phyloP scores from a whole-genome alignment of 2,888 invertebrate species.

The Apoda limacodes region DNA sequence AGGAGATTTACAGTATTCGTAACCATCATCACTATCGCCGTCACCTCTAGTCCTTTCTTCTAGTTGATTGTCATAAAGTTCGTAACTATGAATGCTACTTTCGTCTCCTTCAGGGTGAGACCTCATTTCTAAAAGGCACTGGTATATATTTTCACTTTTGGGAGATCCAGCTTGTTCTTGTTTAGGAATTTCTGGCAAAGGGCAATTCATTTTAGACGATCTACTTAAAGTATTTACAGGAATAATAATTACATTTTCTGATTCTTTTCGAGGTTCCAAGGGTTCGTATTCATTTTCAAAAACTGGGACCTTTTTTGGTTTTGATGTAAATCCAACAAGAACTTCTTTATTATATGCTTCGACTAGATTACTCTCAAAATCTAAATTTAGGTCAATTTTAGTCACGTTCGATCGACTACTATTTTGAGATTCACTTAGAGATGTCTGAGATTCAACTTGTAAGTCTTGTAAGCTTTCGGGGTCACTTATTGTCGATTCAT shows the following conservation, averaged over 20 bases:
- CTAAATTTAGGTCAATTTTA: slow-evolving; percentile 33
- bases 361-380: slow-evolving; percentile 56
- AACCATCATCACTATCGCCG: slow-evolving; percentile 61
- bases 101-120: slow-evolving; percentile 62
- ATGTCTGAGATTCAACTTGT: slow-evolving; percentile 10
- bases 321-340: slow-evolving; percentile 42
- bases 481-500: slow-evolving; percentile 18
- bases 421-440: slow-evolving; percentile 31
- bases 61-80: slow-evolving; percentile 51
- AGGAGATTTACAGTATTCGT: slow-evolving; percentile 61
- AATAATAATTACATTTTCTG: slow-evolving; percentile 42
- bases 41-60: slow-evolving; percentile 58
- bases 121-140: slow-evolving; percentile 56
- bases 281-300: slow-evolving; percentile 60
- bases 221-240: slow-evolving; percentile 40
- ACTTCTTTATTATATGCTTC: slow-evolving; percentile 60
- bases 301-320: slow-evolving; percentile 31
- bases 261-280: slow-evolving; percentile 42
- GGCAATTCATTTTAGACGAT: slow-evolving; percentile 56
- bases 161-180: slow-evolving; percentile 22
- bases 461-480: slow-evolving; percentile 1
- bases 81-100: slow-evolving; percentile 65
- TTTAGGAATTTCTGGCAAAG: slow-evolving; percentile 61
- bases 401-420: slow-evolving; percentile 18
- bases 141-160: slow-evolving; percentile 48